phyloP scores from a whole-genome alignment of 2,888 invertebrate species.

The Sialis fuliginosa region DNA sequence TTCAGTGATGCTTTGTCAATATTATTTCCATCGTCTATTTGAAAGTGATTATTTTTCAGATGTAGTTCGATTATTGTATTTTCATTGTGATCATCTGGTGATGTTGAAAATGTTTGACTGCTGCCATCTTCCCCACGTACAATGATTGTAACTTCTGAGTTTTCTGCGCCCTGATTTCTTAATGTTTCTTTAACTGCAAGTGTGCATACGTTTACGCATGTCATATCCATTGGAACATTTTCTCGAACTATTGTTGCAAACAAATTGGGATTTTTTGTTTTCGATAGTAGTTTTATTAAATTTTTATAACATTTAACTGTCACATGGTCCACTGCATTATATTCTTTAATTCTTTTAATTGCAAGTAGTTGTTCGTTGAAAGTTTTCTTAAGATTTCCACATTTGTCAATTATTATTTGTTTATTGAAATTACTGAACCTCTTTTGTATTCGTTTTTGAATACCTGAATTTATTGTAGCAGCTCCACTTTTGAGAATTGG shows the following conservation, averaged over 20 bases:
- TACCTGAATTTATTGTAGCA: background rate
- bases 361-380: constrained; percentile 1
- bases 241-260: constrained; percentile 7
- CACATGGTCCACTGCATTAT: background rate
- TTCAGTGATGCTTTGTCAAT: background rate
- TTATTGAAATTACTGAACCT: background rate
- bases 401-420: constrained; percentile 3
- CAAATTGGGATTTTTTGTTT: constrained; percentile 7
- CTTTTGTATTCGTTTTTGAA: constrained; percentile 4
- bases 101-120: background rate
- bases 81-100: constrained; percentile 1
- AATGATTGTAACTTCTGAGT: background rate
- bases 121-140: background rate
- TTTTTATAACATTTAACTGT: constrained; percentile 7
- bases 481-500: constrained; percentile 7
- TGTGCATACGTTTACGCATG: constrained; percentile 3
- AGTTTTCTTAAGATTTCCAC: constrained; percentile 3
- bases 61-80: background rate
- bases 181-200: constrained; percentile 1
- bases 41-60: constrained; percentile 5
- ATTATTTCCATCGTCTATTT: background rate
- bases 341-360: constrained; percentile 1
- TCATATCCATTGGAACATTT: constrained; percentile 7
- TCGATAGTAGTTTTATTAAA: constrained; percentile 5
- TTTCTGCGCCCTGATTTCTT: background rate